phyloP scores from a whole-genome alignment of 2,888 invertebrate genomes.

The Leucoma salicis region DNA sequence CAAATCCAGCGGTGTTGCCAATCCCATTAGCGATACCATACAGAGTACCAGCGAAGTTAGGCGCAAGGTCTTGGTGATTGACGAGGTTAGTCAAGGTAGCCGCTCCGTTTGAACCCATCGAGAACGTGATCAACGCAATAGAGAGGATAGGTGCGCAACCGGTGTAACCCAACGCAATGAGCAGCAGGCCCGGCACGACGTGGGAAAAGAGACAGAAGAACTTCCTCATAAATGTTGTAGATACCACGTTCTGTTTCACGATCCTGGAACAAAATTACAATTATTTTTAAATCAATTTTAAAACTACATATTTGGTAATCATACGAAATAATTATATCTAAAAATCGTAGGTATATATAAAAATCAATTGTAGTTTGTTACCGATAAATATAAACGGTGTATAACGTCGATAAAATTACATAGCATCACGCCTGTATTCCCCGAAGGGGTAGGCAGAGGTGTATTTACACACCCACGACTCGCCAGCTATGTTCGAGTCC shows the following conservation, averaged over 20 bases:
- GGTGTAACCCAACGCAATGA: constrained; percentile 81
- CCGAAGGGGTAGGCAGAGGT: no score
- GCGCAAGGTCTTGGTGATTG: constrained; percentile 88
- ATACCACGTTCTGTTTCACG: constrained; percentile 67
- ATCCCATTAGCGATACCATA: constrained; percentile 90
- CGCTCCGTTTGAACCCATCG: constrained; percentile 85
- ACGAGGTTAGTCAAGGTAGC: constrained; percentile 84
- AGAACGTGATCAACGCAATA: constrained; percentile 85
- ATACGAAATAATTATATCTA: no score
- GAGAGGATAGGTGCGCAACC: constrained; percentile 85
- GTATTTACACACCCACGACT: no score
- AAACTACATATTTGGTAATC: no score
- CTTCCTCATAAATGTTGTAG: constrained; percentile 83
- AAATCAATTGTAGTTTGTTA: no score
- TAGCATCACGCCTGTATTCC: no score
- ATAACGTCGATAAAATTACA: no score
- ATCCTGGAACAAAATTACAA: constrained; percentile 58
- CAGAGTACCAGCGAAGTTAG: constrained; percentile 88
- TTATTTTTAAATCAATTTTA: no score
- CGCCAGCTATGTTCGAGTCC: no score
- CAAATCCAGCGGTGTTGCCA: constrained; percentile 87
- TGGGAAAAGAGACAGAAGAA: constrained; percentile 85
- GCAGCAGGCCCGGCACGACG: constrained; percentile 74
- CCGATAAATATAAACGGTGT: no score
- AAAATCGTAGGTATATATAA: no score